Evolutionary conservation across 2,888 invertebrate species (phyloP).

Genomic region (Andrena praecox): DNA sequence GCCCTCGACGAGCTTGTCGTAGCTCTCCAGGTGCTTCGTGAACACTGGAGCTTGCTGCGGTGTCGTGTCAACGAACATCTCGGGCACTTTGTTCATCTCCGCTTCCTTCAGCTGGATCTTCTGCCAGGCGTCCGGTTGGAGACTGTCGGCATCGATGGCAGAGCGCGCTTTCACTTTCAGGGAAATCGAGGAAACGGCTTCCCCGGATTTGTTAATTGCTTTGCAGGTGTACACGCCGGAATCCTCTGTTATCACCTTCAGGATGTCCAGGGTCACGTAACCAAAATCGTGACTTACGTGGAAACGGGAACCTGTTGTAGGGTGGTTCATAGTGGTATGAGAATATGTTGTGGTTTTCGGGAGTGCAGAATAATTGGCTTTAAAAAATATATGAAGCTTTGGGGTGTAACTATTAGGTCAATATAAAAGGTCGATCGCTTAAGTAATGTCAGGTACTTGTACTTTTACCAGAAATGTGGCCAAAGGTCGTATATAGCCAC

Average conservation of each 20-base stretch:
- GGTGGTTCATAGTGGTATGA: neutral
- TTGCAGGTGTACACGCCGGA: conserved; percentile 97
- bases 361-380: no score
- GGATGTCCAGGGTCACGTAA: conserved; percentile 96
- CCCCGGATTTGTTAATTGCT: conserved; percentile 96
- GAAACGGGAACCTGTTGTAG: conserved; percentile 91
- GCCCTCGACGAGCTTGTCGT: conserved; percentile 93
- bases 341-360: neutral
- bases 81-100: conserved; percentile 95
- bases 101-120: conserved; percentile 96
- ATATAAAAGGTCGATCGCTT: no score
- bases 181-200: conserved; percentile 96
- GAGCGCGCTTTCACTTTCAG: conserved; percentile 94
- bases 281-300: conserved; percentile 97
- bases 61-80: conserved; percentile 94
- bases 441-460: no score
- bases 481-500: no score
- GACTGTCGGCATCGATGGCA: conserved; percentile 92
- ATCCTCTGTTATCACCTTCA: conserved; percentile 94
- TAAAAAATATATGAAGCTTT: no score
- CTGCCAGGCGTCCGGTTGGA: conserved; percentile 96
- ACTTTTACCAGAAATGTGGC: no score
- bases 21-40: conserved; percentile 95
- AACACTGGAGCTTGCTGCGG: conserved; percentile 98
- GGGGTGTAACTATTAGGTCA: no score